Percentiles rank a stretch among this genome's conserved stretches.
phyloP scores from a whole-genome alignment of 2,888 invertebrate species.

The Eupeodes latifasciatus region DNA sequence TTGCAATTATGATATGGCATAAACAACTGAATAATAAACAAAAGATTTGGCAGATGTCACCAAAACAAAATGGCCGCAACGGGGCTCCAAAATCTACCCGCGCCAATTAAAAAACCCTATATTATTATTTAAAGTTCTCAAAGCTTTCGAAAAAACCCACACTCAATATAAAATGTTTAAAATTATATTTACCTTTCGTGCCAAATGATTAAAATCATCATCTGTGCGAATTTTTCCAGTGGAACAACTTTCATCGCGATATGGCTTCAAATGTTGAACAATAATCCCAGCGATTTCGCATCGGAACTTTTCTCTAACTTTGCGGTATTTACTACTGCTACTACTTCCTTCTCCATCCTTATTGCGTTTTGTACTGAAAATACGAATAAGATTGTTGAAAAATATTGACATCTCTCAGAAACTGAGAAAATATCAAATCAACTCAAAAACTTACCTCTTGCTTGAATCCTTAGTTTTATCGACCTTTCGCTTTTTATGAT shows the following conservation, averaged over 20 bases:
- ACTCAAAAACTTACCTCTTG: conserved; percentile 77
- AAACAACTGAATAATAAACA: too few species aligned
- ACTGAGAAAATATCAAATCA: too few species aligned
- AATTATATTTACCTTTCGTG: conserved; percentile 89
- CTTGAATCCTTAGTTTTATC: conserved; percentile 77
- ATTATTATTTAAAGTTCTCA: too few species aligned
- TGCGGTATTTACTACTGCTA: conserved; percentile 86
- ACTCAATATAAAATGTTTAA: neutral
- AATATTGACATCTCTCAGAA: too few species aligned
- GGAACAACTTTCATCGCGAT: conserved; percentile 92
- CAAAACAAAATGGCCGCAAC: too few species aligned
- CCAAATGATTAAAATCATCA: conserved; percentile 97
- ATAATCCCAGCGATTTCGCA: conserved; percentile 91
- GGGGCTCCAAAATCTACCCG: too few species aligned
- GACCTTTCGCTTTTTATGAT: conserved; percentile 79
- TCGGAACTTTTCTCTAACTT: conserved; percentile 94
- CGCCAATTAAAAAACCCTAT: too few species aligned
- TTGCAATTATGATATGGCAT: too few species aligned
- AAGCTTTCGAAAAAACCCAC: too few species aligned
- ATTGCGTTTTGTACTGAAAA: conserved; percentile 77
- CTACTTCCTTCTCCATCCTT: conserved; percentile 75
- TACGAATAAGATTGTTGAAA: too few species aligned
- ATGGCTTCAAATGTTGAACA: conserved; percentile 94
- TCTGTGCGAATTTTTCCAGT: conserved; percentile 93
- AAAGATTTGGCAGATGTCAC: too few species aligned